Evolutionary conservation across 2,797 vertebrate species (phyloP), one percentile per base, ranked within the genome.

Genomic region (Halcyon leucocephala): DNA sequence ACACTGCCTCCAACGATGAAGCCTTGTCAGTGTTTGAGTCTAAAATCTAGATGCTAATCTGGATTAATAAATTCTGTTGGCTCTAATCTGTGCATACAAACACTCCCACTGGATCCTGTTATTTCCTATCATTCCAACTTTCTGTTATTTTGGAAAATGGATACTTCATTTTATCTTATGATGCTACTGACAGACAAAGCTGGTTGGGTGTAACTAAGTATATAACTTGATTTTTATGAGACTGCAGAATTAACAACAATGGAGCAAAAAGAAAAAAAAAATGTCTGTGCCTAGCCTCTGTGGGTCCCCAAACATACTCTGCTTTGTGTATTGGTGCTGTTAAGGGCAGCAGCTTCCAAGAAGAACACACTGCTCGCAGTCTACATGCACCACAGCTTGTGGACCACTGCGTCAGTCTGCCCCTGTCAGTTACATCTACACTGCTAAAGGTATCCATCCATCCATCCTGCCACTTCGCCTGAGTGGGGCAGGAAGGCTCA

Each of bases 311-410:
- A 81, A 65, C 19, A 80, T 69, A 28, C 42, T 54, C 19, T 54
- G 61, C 54, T 62, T 62, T 62, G 14, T 25, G 4, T 37, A 41
- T 37, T 22, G 42, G 39, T 3, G 2, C 31, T 58, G 24, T 33
- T 22, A 54, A 70, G 20, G 41, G 46, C 17, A 49, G 58, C 39
- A 71, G 64, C 16, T 76, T 58, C 33, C 39, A 76, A 26, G 18
- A 81, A 74, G 20, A 66, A 20, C 10, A 22, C 0, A 1, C n/a
- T 62, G 55, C 35, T 35, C 2, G 1, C n/a, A 51, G 28, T 12
- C 48, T 79, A 7, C 9, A 18, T 1, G 1, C 35, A 74, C 57
- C 44, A 58, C 25, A 41, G 55, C 20, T n/a, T 70, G 74, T 29
- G 31, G 39, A 54, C 6, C 29, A 48, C 29, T 37, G 80, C 12